Conservation (phyloP, 2,113 vertebrate species). For the Triplophysa siluroides region DNA sequence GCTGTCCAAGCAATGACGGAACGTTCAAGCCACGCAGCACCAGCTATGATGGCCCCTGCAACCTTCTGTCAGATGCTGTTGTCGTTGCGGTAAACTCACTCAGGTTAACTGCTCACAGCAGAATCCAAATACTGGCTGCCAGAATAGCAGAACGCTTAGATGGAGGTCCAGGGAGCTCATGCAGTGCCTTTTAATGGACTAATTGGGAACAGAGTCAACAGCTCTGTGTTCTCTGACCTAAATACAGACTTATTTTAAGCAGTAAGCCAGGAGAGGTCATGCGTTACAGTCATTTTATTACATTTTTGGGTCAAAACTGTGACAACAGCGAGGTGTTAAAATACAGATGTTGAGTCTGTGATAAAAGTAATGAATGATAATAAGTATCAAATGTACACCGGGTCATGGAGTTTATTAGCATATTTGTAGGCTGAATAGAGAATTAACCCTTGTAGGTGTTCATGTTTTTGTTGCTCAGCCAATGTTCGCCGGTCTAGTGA, state of each 20-base stretch:
- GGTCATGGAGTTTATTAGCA: too few relatives aligned
- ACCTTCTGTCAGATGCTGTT: conserved; percentile 56
- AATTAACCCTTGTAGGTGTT: too few relatives aligned
- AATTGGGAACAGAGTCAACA: conserved; percentile 53
- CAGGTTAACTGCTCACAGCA: conserved; percentile 61
- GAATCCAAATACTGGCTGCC: conserved; percentile 66
- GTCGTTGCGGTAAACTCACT: conserved; percentile 54
- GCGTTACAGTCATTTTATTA: background rate
- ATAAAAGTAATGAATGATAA: too few relatives aligned
- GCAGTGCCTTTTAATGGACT: conserved; percentile 39
- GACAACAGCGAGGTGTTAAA: background rate
- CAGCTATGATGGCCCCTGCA: conserved; percentile 53
- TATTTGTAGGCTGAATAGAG: too few relatives aligned
- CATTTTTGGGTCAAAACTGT: background rate
- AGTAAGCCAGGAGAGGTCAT: background rate
- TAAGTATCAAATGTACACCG: too few relatives aligned
- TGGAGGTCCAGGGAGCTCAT: conserved; percentile 25
- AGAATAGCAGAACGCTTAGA: conserved; percentile 14
- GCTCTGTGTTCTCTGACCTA: conserved; percentile 8
- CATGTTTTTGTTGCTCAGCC: too few relatives aligned
- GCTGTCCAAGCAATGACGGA: conserved; percentile 64
- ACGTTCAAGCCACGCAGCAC: conserved; percentile 36
- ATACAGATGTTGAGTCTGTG: too few relatives aligned
- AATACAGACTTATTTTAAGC: background rate
- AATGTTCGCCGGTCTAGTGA: too few relatives aligned